phyloP scores from a whole-genome alignment of 2,888 invertebrate genomes.

The Eupeodes luniger region DNA sequence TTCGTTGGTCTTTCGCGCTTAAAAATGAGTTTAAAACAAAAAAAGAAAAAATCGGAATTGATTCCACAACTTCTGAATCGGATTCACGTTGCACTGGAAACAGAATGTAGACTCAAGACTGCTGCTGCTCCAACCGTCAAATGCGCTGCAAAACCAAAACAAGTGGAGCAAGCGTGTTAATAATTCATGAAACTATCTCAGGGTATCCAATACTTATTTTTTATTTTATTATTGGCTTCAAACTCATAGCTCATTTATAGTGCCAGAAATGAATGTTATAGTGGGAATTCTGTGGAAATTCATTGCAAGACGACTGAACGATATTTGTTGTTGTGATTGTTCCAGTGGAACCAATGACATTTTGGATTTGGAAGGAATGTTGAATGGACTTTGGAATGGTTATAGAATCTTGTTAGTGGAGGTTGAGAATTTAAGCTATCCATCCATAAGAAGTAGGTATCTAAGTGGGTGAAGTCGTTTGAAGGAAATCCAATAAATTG shows the following conservation, averaged over 20 bases:
- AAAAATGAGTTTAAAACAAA: conserved; percentile 7
- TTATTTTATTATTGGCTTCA: conserved; percentile 16
- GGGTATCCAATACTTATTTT: conserved; percentile 49
- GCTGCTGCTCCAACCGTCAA: background rate
- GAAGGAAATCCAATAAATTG: conserved; percentile 15
- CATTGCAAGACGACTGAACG: conserved; percentile 7
- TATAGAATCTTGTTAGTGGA: background rate
- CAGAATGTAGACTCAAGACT: background rate
- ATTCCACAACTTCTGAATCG: conserved; percentile 46
- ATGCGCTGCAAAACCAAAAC: conserved; percentile 40
- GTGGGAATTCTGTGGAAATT: conserved; percentile 3
- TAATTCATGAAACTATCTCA: conserved; percentile 64
- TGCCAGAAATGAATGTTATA: background rate
- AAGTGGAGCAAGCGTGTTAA: conserved; percentile 63
- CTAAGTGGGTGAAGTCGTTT: conserved; percentile 34
- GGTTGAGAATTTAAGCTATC: background rate
- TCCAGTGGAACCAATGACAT: conserved; percentile 23
- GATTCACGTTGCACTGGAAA: conserved; percentile 40
- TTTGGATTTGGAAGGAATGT: background rate
- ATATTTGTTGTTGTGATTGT: background rate
- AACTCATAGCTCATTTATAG: conserved; percentile 32
- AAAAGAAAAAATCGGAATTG: conserved; percentile 1
- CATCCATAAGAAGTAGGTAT: no score
- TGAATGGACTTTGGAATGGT: conserved; percentile 18
- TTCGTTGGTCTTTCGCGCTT: conserved; percentile 68